These are phyloP conservation scores for Spheniscus mendiculus DNA, from an alignment of 2,113 vertebrate genomes.

Conservation along the genomic window DNA sequence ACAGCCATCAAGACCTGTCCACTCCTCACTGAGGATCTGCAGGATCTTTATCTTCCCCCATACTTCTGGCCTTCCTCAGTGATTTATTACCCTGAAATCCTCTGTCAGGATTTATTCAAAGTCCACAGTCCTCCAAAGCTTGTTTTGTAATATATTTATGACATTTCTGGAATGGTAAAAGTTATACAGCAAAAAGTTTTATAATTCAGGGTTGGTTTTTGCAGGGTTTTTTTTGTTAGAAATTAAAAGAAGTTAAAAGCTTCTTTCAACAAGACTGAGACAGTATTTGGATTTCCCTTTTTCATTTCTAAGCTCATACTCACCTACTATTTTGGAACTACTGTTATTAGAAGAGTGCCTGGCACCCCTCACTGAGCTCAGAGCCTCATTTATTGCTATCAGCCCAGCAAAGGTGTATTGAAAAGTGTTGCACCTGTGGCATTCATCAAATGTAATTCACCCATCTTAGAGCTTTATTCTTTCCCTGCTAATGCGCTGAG, in stretches of 20 bases:
- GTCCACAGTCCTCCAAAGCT: background rate
- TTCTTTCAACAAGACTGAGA: background rate
- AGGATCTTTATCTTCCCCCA: background rate
- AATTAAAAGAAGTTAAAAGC: background rate
- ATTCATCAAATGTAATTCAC: conserved; percentile 40
- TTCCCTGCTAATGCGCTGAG: background rate
- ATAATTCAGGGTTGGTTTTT: background rate
- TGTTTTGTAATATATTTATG: background rate
- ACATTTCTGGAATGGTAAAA: background rate
- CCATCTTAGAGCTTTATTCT: conserved; percentile 20
- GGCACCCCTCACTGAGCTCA: background rate
- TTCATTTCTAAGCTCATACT: background rate
- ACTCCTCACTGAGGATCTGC: background rate
- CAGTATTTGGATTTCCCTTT: background rate
- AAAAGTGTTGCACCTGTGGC: conserved; percentile 1
- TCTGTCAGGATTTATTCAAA: background rate
- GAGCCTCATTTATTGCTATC: conserved; percentile 25
- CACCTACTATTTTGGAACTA: background rate
- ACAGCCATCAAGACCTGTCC: background rate
- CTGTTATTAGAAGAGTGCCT: conserved; percentile 21
- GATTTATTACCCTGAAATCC: background rate
- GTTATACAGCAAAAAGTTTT: background rate
- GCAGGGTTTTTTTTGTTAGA: background rate
- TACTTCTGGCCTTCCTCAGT: background rate
- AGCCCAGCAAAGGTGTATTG: conserved; percentile 20